Evolutionary conservation across 92 coral and sea anemone genomes (phyloP), one percentile per base, ranked within the genome.

Genomic region (Phymanthus crucifer): DNA sequence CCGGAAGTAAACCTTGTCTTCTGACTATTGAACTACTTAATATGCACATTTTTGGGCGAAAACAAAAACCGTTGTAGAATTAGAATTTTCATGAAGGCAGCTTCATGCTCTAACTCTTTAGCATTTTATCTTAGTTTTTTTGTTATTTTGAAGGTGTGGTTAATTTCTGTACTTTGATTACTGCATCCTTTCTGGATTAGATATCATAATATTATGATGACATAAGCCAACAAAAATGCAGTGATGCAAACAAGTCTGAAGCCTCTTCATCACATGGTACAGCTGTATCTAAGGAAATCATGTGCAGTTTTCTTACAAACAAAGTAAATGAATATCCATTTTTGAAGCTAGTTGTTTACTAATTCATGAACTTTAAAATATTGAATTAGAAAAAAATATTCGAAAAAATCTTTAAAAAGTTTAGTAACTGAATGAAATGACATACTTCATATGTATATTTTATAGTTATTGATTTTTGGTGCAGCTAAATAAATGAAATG

Each of bases 1-100:
- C 75, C 83, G 83, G 83, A 80, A 80, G 83, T 80, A 80, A 80
- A 69, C 21, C 23, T 52, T 1, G 31, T 40, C 31, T 75, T 2
- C 27, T 61, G 3, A 61, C 16, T 27, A 34, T 26, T 12, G 68
- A 27, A 24, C 14, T 5, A 17, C 23, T 14, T 11, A 54, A 54
- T 54, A 19, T 3, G 27, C n/a, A 4, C 4, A 21, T 54, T 21
- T 24, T 54, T 24, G 64, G 27, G n/a, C 33, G 34, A 61, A 61
- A 61, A 61, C 9, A 10, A 61, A 61, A 0, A 29, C 14, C 11
- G 5, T 61, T 18, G 0, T 24, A 24, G 68, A 54, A 11, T n/a
- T n/a, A n/a, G n/a, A n/a, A n/a, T n/a, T n/a, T n/a, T n/a, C n/a
- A n/a, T n/a, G n/a, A n/a, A 29, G 35, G 17, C 32, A 73, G 61